These are phyloP conservation scores for Drosophila kuntzei DNA, from an alignment of 2,888 invertebrate genomes.

Conservation along the genomic window DNA sequence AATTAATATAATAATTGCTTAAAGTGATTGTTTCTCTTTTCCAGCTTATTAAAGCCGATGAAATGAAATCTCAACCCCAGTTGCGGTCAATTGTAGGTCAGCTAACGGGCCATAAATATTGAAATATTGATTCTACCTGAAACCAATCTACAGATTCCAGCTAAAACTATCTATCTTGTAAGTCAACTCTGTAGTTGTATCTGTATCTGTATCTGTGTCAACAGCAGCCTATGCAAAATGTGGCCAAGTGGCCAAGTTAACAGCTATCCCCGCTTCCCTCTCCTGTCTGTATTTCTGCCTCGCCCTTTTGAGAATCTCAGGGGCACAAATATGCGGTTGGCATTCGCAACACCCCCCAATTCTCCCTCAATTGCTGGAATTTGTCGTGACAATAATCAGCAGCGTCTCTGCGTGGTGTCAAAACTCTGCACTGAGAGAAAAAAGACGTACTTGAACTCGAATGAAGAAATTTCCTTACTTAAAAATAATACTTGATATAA, in stretches of 20 bases:
- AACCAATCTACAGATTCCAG: conserved; percentile 64
- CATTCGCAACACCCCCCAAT: conserved; percentile 5
- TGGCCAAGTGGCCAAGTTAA: conserved; percentile 55
- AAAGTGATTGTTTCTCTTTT: conserved; percentile 59
- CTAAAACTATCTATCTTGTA: conserved; percentile 68
- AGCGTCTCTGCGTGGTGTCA: conserved; percentile 72
- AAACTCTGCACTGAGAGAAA: conserved; percentile 63
- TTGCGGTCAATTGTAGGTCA: conserved; percentile 68
- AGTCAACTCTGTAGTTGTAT: not conserved
- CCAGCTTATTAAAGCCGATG: conserved; percentile 16
- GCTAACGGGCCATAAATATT: conserved; percentile 62
- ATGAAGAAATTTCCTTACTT: too few relatives aligned
- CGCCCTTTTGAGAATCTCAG: conserved; percentile 50
- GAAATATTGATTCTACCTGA: conserved; percentile 65
- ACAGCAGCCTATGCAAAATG: conserved; percentile 65
- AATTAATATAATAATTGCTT: conserved; percentile 76
- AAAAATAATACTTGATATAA: too few relatives aligned
- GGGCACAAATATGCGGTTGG: conserved; percentile 50
- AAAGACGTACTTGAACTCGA: too few relatives aligned
- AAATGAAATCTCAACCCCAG: not conserved
- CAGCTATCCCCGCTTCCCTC: not conserved
- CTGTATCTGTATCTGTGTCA: conserved; percentile 57
- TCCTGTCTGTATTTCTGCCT: not conserved
- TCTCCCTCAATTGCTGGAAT: conserved; percentile 72
- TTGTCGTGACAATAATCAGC: conserved; percentile 84